Conservation (phyloP, 2,888 invertebrate species). For the Melieria omissa region DNA sequence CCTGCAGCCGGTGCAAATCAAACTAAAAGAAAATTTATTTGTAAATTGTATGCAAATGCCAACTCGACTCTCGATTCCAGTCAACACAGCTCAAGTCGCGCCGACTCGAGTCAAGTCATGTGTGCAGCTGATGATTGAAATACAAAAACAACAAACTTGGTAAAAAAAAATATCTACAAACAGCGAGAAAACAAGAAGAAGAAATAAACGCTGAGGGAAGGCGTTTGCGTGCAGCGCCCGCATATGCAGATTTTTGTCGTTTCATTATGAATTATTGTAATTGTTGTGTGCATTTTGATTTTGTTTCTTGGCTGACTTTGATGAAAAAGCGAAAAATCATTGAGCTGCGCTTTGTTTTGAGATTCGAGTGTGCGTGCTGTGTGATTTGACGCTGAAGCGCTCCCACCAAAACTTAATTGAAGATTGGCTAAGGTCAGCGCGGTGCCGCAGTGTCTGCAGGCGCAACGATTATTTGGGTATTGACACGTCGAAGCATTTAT, state of each 20-base stretch:
- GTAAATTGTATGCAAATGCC: conserved; percentile 30
- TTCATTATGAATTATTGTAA: conserved; percentile 28
- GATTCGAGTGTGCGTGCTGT: too few relatives aligned
- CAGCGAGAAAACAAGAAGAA: conserved; percentile 6
- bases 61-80: conserved; percentile 8
- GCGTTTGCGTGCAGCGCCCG: background rate
- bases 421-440: too few relatives aligned
- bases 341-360: too few relatives aligned
- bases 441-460: too few relatives aligned
- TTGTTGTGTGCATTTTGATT: conserved; percentile 20
- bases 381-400: too few relatives aligned
- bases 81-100: conserved; percentile 1
- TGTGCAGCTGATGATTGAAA: too few relatives aligned
- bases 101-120: background rate
- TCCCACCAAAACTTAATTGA: too few relatives aligned
- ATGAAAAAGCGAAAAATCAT: too few relatives aligned
- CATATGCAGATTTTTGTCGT: conserved; percentile 15
- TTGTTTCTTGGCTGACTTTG: too few relatives aligned
- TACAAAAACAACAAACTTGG: background rate
- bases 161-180: background rate
- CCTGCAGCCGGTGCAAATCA: conserved; percentile 14
- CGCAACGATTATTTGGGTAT: too few relatives aligned
- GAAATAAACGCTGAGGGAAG: background rate
- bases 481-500: too few relatives aligned
- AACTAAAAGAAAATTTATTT: conserved; percentile 28